These are phyloP conservation scores for Drosophila meridionalis DNA, from an alignment of 2,888 invertebrate species.

Conservation along the genomic window DNA sequence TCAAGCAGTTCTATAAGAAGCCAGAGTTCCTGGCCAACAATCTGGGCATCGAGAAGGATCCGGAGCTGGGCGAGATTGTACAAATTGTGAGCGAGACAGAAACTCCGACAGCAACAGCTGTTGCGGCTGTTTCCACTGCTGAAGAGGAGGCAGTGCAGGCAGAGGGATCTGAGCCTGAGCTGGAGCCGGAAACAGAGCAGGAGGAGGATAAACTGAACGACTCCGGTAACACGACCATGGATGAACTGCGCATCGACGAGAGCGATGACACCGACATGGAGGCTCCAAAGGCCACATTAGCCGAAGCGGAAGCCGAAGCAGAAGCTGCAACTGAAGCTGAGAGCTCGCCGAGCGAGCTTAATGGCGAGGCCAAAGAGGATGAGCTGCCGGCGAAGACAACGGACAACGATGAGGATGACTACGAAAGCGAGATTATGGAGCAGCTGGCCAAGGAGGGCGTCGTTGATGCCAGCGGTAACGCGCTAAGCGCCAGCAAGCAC, in stretches of 20 bases:
- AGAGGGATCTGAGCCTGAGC: slow-evolving; percentile 5
- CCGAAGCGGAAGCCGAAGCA: background rate
- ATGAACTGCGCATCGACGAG: slow-evolving; percentile 74
- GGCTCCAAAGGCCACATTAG: background rate
- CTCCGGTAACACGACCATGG: slow-evolving; percentile 54
- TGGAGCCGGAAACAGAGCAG: slow-evolving; percentile 16
- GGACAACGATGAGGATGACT: slow-evolving; percentile 62
- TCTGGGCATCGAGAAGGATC: slow-evolving; percentile 85
- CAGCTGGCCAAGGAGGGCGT: slow-evolving; percentile 64
- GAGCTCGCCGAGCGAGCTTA: slow-evolving; percentile 13
- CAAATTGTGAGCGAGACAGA: slow-evolving; percentile 76
- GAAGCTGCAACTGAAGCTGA: background rate
- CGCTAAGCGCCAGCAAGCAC: slow-evolving; percentile 54
- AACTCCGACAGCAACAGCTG: background rate
- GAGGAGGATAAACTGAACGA: slow-evolving; percentile 24
- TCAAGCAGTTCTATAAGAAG: slow-evolving; percentile 85
- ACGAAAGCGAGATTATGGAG: slow-evolving; percentile 65
- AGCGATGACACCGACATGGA: slow-evolving; percentile 42
- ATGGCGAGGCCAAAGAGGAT: slow-evolving; percentile 9
- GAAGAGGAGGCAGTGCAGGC: background rate
- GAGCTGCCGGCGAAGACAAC: slow-evolving; percentile 11
- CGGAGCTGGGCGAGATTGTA: slow-evolving; percentile 85
- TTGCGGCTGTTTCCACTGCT: background rate
- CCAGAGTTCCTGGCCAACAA: slow-evolving; percentile 85
- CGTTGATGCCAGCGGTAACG: slow-evolving; percentile 64